Base-by-base conservation (phyloP, 1,140 invertebrate species). In the Palaemon carinicauda region DNA sequence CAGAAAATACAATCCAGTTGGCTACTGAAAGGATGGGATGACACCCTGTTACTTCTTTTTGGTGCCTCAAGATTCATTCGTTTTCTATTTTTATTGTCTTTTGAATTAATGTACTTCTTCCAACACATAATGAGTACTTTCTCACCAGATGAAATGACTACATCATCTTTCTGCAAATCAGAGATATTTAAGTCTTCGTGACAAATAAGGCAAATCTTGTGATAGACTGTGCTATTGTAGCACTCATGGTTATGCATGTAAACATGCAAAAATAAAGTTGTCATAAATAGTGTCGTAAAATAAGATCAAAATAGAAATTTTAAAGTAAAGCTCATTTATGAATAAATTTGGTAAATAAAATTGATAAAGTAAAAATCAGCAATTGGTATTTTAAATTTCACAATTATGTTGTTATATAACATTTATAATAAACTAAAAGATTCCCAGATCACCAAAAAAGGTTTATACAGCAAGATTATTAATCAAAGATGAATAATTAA, bases 1-100 rank as follows among this genome's bases (percentile, higher is more conserved):
- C 75, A 78, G 31, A 78, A 78, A 41, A 78, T 24, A 27, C 77
- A 80, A 27, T 54, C 77, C 53, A 52, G 21, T 80, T 80, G 50
- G 53, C 77, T 80, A 51, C 53, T 53, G 77, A 56, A 80, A 56
- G 77, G 50, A 53, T 27, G 14, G 52, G 50, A 54, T 56, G 53
- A 4, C 50, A 80, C 52, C 27, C 77, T 19, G 50, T 51, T 12
- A 56, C 15, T 54, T 80, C 24, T 29, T 51, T 80, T 80, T 56
- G 52, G 53, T 56, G 77, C 50, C 27, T 80, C 53, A 56, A 12
- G 50, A 54, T 80, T 53, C 24, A 4, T 80, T 56, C 17, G 24
- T 31, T 73, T 73, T 12, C 24, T 53, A 4, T 53, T 80, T 56
- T 54, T 15, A 12, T 10, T 80, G 53, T 56, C 77, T 54, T 56